Evolutionary conservation across 2,113 vertebrate species (phyloP), one percentile per base, ranked within the genome.

Genomic region (Jaculus jaculus): DNA sequence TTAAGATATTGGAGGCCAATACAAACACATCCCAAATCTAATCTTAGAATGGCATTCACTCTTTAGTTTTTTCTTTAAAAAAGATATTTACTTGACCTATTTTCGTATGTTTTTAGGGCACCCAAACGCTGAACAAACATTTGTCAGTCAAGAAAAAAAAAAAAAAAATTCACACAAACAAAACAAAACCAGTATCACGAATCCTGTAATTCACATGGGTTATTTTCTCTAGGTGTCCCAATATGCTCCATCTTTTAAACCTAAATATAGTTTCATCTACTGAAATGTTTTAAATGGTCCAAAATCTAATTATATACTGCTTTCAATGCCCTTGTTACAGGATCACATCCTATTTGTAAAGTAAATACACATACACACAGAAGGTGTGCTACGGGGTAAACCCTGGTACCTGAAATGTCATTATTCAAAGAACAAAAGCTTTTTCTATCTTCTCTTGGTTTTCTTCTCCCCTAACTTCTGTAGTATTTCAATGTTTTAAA

Each of bases 391-490:
- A 60, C n/a, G 37, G 71, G 11, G 5, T 69, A 37, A 9, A 26
- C 10, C 24, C 77, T 8, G 0, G 66, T 39, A 54, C 73, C 23
- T 69, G 60, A 84, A 47, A 95, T 65, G 23, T 13, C 83, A n/a
- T 88, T 95, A 89, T 21, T 77, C 87, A 42, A 80, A 86, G 87
- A 81, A 97, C 96, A 96, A 96, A 93, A 60, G 79, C 68, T 0
- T 18, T 87, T 71, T 42, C 84, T 28, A 6, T 0, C 3, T 65
- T 75, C 61, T 89, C 69, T 81, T 37, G 32, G 79, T 7, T 71
- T 65, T 47, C 37, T 74, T 79, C 71, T 71, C 39, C 72, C 39
- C 37, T 89, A 68, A 80, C 37, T 82, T 74, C 89, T 32, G 47
- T 24, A 79, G 17, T 39, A 73, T 68, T 78, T 86, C 32, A 77